These are phyloP conservation scores for Panagrolaimus sp. DNA, from an alignment of 1,140 invertebrate species.

Conservation along the genomic window DNA sequence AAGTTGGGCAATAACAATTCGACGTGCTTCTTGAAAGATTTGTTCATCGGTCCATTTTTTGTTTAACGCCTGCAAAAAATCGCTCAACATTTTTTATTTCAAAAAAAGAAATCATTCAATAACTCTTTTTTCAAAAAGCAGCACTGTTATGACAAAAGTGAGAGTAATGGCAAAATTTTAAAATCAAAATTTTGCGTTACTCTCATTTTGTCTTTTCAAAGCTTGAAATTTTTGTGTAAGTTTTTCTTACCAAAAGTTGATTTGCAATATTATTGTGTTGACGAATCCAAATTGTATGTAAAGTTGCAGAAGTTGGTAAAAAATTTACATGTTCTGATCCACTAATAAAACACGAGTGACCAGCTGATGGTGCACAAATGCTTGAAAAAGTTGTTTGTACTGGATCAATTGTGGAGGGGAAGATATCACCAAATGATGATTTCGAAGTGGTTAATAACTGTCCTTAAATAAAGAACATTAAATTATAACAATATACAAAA, in stretches of 20 bases:
- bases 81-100: too few relatives aligned
- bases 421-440: constrained; percentile 20
- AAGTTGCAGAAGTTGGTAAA: constrained; percentile 76
- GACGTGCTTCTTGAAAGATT: constrained; percentile 72
- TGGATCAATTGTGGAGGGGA: constrained; percentile 29
- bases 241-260: constrained; percentile 36
- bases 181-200: background rate
- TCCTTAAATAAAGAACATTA: constrained; percentile 10
- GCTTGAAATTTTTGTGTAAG: constrained; percentile 19
- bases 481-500: background rate
- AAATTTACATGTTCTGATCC: constrained; percentile 73
- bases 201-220: background rate
- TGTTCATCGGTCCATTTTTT: constrained; percentile 92
- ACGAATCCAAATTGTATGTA: constrained; percentile 77
- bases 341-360: constrained; percentile 28
- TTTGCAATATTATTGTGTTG: constrained; percentile 66
- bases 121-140: constrained; percentile 3
- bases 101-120: constrained; percentile 61
- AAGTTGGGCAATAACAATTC: constrained; percentile 66
- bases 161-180: constrained; percentile 6
- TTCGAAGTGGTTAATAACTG: constrained; percentile 18
- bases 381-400: constrained; percentile 25
- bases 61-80: constrained; percentile 65
- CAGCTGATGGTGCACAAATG: constrained; percentile 18
- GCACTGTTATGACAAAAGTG: background rate